These are phyloP conservation scores for Oikopleura dioica DNA, from an alignment of 23 tunicate genomes.

Conservation along the genomic window DNA sequence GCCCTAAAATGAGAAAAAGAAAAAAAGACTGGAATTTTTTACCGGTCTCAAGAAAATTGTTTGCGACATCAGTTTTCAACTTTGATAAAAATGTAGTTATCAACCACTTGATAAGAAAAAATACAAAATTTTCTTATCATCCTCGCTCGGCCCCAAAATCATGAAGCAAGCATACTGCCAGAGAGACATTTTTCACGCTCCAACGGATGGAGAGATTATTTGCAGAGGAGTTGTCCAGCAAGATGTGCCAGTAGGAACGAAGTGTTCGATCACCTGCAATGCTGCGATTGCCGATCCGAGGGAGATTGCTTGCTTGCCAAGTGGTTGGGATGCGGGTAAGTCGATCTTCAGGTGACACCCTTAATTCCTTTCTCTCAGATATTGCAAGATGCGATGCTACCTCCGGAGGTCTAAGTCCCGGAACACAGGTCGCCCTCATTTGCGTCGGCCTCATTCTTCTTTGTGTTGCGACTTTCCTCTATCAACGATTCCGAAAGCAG, in stretches of 20 bases:
- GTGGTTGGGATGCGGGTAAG: background rate
- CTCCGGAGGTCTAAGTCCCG: background rate
- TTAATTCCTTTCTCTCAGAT: too few relatives aligned
- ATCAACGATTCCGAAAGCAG: background rate
- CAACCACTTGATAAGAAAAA: too few relatives aligned
- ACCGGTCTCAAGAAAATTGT: too few relatives aligned
- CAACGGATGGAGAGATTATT: background rate
- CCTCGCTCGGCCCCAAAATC: too few relatives aligned
- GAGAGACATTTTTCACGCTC: background rate
- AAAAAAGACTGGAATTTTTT: too few relatives aligned
- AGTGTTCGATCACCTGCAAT: background rate
- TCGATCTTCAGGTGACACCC: too few relatives aligned
- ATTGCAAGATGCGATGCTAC: slow-evolving; percentile 8
- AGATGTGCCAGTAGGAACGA: background rate
- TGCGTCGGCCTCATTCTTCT: background rate
- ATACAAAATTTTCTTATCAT: too few relatives aligned
- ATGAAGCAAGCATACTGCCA: background rate
- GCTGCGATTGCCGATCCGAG: background rate
- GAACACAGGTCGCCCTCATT: background rate
- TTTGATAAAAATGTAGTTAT: too few relatives aligned
- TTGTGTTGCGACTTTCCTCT: background rate
- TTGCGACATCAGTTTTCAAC: too few relatives aligned
- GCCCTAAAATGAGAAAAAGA: too few relatives aligned
- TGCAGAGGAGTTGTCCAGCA: background rate
- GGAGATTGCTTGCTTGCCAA: background rate